Evolutionary conservation across 2,113 vertebrate species (phyloP).

Genomic region (Alaudala cheleensis): DNA sequence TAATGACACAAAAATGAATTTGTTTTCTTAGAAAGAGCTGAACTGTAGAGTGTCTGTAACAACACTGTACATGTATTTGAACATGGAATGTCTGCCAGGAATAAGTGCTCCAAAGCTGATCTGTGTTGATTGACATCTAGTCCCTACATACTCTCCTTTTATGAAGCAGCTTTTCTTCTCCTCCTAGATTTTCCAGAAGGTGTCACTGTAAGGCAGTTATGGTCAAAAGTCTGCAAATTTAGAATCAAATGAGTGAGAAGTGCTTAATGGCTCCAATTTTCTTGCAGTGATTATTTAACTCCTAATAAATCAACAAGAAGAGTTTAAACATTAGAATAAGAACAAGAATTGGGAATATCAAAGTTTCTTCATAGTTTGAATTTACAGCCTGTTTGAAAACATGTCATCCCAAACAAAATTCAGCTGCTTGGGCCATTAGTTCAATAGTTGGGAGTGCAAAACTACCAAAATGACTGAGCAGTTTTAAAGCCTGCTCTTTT

Average conservation of each 20-base stretch:
- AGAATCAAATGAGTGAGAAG: neutral
- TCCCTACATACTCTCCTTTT: neutral
- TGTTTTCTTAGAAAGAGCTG: neutral
- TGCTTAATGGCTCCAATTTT: neutral
- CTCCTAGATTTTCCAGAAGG: constrained; percentile 65
- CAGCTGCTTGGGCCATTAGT: neutral
- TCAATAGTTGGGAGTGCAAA: neutral
- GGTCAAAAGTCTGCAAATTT: neutral
- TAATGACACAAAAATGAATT: neutral
- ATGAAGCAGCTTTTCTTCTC: neutral
- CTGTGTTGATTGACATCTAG: rapidly evolving
- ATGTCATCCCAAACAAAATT: neutral
- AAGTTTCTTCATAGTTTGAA: neutral
- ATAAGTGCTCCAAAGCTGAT: neutral
- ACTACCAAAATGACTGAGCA: neutral
- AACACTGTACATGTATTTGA: neutral
- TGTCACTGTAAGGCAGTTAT: constrained; percentile 71
- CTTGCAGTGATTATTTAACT: neutral
- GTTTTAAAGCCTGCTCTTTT: neutral
- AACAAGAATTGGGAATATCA: neutral
- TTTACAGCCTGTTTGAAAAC: neutral
- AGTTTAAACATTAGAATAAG: neutral
- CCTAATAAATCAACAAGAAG: neutral
- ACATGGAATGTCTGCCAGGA: neutral
- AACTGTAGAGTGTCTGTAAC: neutral